Evolutionary conservation across 1,140 invertebrate species (phyloP).

Genomic region (Penaeus chinensis): DNA sequence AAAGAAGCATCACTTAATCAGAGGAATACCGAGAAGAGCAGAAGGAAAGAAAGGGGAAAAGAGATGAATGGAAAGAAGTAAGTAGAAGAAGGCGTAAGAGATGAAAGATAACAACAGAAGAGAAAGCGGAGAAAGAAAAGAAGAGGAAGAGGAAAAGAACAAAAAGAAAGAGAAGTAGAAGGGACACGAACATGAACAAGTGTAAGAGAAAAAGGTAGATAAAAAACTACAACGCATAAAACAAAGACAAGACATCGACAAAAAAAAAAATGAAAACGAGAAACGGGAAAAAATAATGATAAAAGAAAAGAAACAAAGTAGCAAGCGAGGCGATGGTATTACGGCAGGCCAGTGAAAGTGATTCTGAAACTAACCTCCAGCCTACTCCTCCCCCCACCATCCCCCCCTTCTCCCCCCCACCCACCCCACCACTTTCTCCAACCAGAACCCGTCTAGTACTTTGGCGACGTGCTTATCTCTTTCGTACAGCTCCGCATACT

Average conservation of each 20-base stretch:
- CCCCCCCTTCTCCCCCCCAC: too few relatives aligned
- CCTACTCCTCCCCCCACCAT: too few relatives aligned
- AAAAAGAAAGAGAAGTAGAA: constrained; percentile 6
- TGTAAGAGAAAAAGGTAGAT: background rate
- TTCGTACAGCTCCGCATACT: background rate
- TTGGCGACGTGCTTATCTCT: background rate
- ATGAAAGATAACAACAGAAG: too few relatives aligned
- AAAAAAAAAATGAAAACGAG: too few relatives aligned
- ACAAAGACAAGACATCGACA: too few relatives aligned
- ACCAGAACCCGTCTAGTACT: background rate
- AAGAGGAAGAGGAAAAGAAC: background rate
- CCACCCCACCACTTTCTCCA: background rate
- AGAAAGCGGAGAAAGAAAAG: too few relatives aligned
- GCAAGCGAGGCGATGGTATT: background rate
- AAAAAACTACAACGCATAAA: too few relatives aligned
- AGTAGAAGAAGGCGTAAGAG: background rate
- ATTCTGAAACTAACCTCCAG: background rate
- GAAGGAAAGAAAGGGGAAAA: background rate
- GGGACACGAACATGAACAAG: background rate
- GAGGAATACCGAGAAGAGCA: background rate
- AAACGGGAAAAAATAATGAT: too few relatives aligned
- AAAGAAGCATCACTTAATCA: background rate
- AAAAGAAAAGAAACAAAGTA: too few relatives aligned
- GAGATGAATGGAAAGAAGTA: background rate
- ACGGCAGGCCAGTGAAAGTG: background rate